Evolutionary conservation across 2,797 vertebrate species (phyloP), one percentile per base, ranked within the genome.

Genomic region (Silurus lanzhouensis): DNA sequence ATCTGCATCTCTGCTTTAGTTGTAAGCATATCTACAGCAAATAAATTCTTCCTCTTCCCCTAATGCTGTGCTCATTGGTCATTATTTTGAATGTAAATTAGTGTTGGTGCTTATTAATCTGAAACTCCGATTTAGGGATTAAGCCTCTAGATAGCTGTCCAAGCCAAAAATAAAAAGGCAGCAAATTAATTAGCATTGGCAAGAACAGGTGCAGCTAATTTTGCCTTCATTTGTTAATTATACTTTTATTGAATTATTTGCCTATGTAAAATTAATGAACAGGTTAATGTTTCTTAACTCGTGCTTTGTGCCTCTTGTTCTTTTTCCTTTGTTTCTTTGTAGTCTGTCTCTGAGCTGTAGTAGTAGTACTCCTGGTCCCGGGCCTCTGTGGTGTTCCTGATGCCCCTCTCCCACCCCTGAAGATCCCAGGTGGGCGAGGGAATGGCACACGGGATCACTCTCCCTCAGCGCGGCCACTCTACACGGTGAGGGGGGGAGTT

Each of bases 301-400:
- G n/a, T 10, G 10, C 63, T 66, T 8, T 66, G 22, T 25, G 19
- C 22, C 58, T 20, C 58, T 0, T 22, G n/a, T 9, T 25, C 70
- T 46, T 20, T 5, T 2, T 0, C 5, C 0, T 64, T 9, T 57
- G 2, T 15, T 25, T 63, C 8, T 46, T 6, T 79, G 48, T 86
- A 96, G 95, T 87, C 87, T 96, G 90, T 95, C 95, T 91, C 92
- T 95, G 91, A 94, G 93, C 91, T 96, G 93, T 95, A 95, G 94
- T 95, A 95, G 94, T 95, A 96, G 94, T 96, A 95, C 95, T 95
- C 94, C 92, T 68, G 90, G 94, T 93, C 94, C 94, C 13, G 93
- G 91, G 91, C 93, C 92, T 94, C 93, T 91, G 93, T 94, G 92
- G 93, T 94, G 93, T 72, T 94, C 93, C 93, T 93, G 93, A 94